A percentile compares a stretch with the other conserved stretches of the same genome.
phyloP scores from a whole-genome alignment of 2,888 invertebrate genomes.

The Reticulitermes lucifugus region DNA sequence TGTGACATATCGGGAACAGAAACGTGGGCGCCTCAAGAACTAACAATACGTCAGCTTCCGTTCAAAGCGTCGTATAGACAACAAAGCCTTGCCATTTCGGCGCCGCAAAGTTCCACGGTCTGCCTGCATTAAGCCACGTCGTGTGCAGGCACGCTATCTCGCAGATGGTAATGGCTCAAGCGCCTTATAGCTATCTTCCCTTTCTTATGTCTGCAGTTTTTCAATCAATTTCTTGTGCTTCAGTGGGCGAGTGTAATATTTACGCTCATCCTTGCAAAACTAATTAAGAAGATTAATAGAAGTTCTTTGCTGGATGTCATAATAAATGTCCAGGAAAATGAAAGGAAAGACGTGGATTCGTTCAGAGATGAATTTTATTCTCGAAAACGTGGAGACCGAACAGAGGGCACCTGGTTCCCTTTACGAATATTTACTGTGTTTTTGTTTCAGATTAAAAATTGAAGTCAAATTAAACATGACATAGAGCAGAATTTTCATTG shows the following conservation, averaged over 20 bases:
- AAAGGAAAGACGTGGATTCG: constrained; percentile 4
- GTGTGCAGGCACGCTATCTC: neutral
- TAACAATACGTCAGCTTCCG: too few species aligned
- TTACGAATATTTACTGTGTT: neutral
- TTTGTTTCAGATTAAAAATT: neutral
- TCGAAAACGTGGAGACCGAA: neutral
- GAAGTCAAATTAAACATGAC: neutral
- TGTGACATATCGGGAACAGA: too few species aligned
- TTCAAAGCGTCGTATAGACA: too few species aligned
- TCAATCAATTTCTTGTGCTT: constrained; percentile 46
- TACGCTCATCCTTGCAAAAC: constrained; percentile 44
- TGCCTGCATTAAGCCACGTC: neutral
- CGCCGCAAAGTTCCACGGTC: too few species aligned
- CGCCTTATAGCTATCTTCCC: constrained; percentile 3
- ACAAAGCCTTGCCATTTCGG: too few species aligned
- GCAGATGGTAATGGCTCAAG: constrained; percentile 13
- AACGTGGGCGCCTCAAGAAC: too few species aligned
- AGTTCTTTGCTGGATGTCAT: constrained; percentile 43
- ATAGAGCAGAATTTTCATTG: too few species aligned
- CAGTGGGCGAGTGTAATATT: constrained; percentile 41
- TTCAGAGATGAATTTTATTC: neutral
- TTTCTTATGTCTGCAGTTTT: constrained; percentile 44
- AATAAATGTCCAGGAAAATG: constrained; percentile 45
- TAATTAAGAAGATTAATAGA: constrained; percentile 51
- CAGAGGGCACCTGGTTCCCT: neutral